Evolutionary conservation across 2,113 vertebrate species (phyloP), one percentile per base, ranked within the genome.

Genomic region (Onychorhynchus coronatus): DNA sequence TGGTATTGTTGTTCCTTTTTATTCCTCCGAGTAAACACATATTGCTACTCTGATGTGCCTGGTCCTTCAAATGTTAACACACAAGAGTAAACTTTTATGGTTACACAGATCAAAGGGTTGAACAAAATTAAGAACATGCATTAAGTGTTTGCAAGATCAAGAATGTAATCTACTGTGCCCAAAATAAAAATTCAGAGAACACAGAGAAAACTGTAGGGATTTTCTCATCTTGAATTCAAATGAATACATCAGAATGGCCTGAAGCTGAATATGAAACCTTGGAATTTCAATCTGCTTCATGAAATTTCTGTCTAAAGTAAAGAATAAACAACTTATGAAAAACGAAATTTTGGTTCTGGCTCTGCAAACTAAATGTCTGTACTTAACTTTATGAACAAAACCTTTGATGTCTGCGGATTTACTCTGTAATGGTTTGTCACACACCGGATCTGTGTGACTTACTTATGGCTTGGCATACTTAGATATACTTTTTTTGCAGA

Each of bases 11-110:
- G 85, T 88, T 93, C 39, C 58, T 79, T 96, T 96, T 96, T 70
- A 91, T 91, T 96, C 91, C 83, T 53, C 59, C 87, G 59, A 93
- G 65, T 95, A 96, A 96, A 96, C 85, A 94, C 85, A 91, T 53
- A 88, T 33, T 93, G 91, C 61, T 89, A 78, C 44, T 78, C 84
- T 82, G 87, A 91, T 16, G 3, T 84, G 68, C 65, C 88, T 84
- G 66, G 56, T 72, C 72, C 65, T 95, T 94, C 92, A 78, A 92
- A 93, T 92, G 83, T 93, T 96, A 96, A 93, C 52, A 84, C 35
- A 89, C 28, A 66, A 76, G 90, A 88, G 61, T 68, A 90, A 96
- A 96, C 72, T 96, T 94, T 92, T 78, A 91, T 83, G 66, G 56
- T 71, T 92, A 52, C 76, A 85, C 2, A 5, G 83, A 94, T 96